Evolutionary conservation across 1,140 invertebrate species (phyloP), one percentile per base, ranked within the genome.

Genomic region (Diabrotica undecimpunctata): DNA sequence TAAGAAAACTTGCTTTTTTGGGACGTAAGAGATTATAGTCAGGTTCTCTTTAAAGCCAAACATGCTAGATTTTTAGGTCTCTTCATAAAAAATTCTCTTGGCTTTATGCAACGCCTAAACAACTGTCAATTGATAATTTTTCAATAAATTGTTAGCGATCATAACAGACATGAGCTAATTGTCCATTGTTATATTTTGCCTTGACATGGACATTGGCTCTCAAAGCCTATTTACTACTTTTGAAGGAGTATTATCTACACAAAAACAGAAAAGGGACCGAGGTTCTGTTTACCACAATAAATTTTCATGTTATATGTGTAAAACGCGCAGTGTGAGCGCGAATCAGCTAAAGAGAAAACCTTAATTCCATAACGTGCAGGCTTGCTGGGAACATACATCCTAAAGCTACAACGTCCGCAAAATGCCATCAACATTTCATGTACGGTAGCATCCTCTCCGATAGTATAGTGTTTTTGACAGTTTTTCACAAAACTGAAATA

Each of bases 351-450:
- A 52, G 65, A 70, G 35, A 75, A 50, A 50, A 81, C 71, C 75
- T 83, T 82, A 25, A 83, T 69, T 0, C 81, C 82, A 68, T 81
- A 84, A 63, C 78, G 79, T 35, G 66, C 69, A 0, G 79, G 78
- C 72, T 82, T 83, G 6, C 70, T 71, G 58, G 80, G 79, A 55
- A 83, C 82, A 65, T 82, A 82, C 66, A 80, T 76, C 39, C 72
- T 67, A 59, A 81, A 80, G 37, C 63, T 64, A 62, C 78, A 80
- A 7, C 74, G 39, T 8, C 79, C 80, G 50, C 78, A 59, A 73
- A 82, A 82, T 25, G 70, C 56, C 2, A 81, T 58, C 5, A 81
- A 67, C 71, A 74, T 72, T 67, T 81, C 77, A 68, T 80, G 0
- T 46, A 46, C 7, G 39, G 39, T 2, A 8, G 39, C 39, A 10